Percentiles rank a stretch among this genome's conserved stretches.
Evolutionary conservation across 2,888 invertebrate genomes (phyloP).

Genomic region (Calliphora vomitoria): DNA sequence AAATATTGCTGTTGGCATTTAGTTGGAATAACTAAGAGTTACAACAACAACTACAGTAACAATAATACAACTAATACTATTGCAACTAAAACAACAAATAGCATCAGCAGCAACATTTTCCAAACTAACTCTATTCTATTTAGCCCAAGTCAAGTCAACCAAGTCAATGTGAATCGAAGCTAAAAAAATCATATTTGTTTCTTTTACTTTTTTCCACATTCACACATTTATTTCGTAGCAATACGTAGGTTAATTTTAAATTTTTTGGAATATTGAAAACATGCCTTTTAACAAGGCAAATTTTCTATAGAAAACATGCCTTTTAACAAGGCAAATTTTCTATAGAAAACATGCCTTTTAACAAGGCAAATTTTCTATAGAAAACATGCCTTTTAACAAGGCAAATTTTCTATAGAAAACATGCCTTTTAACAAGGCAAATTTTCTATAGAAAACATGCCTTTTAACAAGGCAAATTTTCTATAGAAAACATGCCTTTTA

Average conservation of each 20-base stretch:
- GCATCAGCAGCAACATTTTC: slow-evolving; percentile 43
- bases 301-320: too few species aligned
- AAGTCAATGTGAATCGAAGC: slow-evolving; percentile 61
- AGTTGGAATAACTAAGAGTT: slow-evolving; percentile 68
- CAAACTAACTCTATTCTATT: slow-evolving; percentile 63
- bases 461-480: too few species aligned
- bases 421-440: too few species aligned
- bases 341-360: too few species aligned
- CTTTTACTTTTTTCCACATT: neutral
- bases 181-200: slow-evolving; percentile 58
- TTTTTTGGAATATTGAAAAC: too few species aligned
- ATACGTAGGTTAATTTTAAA: neutral
- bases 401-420: too few species aligned
- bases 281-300: too few species aligned
- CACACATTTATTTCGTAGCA: neutral
- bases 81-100: slow-evolving; percentile 43
- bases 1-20: slow-evolving; percentile 70
- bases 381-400: too few species aligned
- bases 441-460: too few species aligned
- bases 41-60: slow-evolving; percentile 66
- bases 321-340: too few species aligned
- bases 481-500: too few species aligned
- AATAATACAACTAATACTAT: slow-evolving; percentile 52
- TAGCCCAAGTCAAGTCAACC: slow-evolving; percentile 66
- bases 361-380: too few species aligned